Percentiles rank a stretch among this genome's conserved stretches.
Evolutionary conservation across 2,113 vertebrate genomes (phyloP).

Genomic region (Varanus komodoensis): DNA sequence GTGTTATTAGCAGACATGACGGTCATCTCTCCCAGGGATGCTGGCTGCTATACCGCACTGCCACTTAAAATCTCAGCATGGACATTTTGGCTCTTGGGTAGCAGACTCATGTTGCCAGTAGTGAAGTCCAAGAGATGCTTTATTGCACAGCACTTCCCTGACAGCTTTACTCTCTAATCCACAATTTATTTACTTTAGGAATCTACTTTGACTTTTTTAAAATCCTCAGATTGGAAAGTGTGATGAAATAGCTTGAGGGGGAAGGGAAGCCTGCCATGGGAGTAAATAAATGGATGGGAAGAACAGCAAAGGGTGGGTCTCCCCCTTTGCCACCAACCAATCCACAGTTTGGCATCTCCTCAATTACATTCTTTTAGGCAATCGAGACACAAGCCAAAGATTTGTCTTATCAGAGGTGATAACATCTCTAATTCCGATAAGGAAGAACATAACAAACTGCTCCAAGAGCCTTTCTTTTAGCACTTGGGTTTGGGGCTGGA

Average conservation of each 20-base stretch:
- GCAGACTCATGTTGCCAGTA: slow-evolving; percentile 6
- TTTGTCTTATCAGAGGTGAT: slow-evolving; percentile 53
- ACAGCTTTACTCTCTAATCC: slow-evolving; percentile 17
- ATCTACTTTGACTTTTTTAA: slow-evolving; percentile 32
- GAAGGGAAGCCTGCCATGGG: slow-evolving; percentile 33
- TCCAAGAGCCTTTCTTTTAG: slow-evolving; percentile 46
- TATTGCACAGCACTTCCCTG: neutral
- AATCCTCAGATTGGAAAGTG: slow-evolving; percentile 29
- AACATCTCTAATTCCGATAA: slow-evolving; percentile 57
- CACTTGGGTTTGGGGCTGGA: slow-evolving; percentile 3
- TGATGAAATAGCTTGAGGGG: slow-evolving; percentile 27
- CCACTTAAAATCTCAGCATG: neutral
- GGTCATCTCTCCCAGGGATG: neutral
- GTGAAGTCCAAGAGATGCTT: neutral
- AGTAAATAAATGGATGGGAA: slow-evolving; percentile 39
- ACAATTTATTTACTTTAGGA: slow-evolving; percentile 28
- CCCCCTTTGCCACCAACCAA: slow-evolving; percentile 13
- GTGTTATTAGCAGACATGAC: no score
- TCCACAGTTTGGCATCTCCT: slow-evolving; percentile 16
- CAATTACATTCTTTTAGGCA: neutral
- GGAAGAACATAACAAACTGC: slow-evolving; percentile 46
- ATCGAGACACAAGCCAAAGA: slow-evolving; percentile 39
- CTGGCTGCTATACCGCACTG: neutral
- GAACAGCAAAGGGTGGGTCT: slow-evolving; percentile 40
- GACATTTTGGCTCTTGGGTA: slow-evolving; percentile 14